Conservation (phyloP, 2,113 vertebrate genomes). For the Oceanites oceanicus region DNA sequence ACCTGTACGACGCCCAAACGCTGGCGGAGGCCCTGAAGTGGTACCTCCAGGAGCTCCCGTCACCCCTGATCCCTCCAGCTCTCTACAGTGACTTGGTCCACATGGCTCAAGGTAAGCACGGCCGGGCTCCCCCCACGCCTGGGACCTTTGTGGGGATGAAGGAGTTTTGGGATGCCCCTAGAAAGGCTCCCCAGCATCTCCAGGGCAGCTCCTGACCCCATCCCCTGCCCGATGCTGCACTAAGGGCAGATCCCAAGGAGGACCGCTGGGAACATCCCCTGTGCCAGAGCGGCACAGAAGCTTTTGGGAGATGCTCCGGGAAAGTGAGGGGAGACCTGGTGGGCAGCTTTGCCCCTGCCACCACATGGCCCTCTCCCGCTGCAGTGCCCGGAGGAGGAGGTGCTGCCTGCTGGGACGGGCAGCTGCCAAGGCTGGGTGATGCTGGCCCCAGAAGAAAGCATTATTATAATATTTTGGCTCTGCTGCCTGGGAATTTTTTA, state of each 20-base stretch:
- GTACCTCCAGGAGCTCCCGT: constrained; percentile 79
- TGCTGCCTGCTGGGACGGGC: background rate
- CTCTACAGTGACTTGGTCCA: constrained; percentile 81
- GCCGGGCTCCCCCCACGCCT: fast-evolving
- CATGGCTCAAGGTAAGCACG: constrained; percentile 79
- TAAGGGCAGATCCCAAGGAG: background rate
- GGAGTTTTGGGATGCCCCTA: background rate
- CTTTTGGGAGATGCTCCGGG: background rate
- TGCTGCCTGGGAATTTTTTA: constrained; percentile 28
- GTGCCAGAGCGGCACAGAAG: fast-evolving
- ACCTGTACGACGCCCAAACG: constrained; percentile 69
- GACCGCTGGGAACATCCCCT: background rate
- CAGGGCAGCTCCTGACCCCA: background rate
- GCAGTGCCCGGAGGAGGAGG: background rate
- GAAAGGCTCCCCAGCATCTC: background rate
- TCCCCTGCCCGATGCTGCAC: background rate
- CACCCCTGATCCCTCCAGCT: constrained; percentile 71
- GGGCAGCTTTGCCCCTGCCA: background rate
- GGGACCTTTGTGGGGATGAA: background rate
- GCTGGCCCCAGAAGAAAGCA: constrained; percentile 53
- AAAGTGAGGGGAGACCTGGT: background rate
- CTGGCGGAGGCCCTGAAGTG: constrained; percentile 74
- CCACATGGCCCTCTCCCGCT: background rate
- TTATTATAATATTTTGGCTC: constrained; percentile 64
- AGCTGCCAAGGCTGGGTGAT: constrained; percentile 49